phyloP scores from a whole-genome alignment of 2,113 vertebrate species.

The Heterotis niloticus region DNA sequence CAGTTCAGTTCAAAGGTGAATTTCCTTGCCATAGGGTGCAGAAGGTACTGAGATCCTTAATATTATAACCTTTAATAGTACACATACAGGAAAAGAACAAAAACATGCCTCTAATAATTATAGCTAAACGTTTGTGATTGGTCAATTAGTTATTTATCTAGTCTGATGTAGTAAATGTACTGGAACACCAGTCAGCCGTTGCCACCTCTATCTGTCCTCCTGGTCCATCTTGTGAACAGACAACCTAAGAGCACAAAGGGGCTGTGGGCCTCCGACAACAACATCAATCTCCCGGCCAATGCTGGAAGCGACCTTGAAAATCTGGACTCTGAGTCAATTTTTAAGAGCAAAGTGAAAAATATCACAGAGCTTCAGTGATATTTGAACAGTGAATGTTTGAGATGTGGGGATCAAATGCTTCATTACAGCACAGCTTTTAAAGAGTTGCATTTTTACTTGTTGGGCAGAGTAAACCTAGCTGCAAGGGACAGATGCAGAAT shows the following conservation, averaged over 20 bases:
- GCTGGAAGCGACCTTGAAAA: constrained; percentile 56
- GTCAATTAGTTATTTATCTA: constrained; percentile 8
- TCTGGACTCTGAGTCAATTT: constrained; percentile 61
- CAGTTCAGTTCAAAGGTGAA: no score
- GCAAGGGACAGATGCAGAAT: not conserved
- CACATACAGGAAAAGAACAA: not conserved
- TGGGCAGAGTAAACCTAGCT: constrained; percentile 4
- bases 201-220: constrained; percentile 18
- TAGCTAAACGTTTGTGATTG: not conserved
- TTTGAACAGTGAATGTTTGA: constrained; percentile 38
- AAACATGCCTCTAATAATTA: not conserved
- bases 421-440: constrained; percentile 47
- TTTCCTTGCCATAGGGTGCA: no score
- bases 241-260: constrained; percentile 43
- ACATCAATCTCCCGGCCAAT: constrained; percentile 37
- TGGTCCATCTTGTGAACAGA: constrained; percentile 10
- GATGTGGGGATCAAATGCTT: constrained; percentile 47
- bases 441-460: constrained; percentile 46
- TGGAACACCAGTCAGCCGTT: not conserved
- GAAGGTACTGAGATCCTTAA: no score
- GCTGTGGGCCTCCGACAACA: constrained; percentile 32
- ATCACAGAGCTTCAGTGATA: constrained; percentile 29
- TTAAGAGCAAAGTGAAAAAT: constrained; percentile 58
- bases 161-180: not conserved
- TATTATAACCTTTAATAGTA: no score